These are phyloP conservation scores for Belonocnema kinseyi DNA, from an alignment of 1,140 invertebrate species.

Conservation along the genomic window DNA sequence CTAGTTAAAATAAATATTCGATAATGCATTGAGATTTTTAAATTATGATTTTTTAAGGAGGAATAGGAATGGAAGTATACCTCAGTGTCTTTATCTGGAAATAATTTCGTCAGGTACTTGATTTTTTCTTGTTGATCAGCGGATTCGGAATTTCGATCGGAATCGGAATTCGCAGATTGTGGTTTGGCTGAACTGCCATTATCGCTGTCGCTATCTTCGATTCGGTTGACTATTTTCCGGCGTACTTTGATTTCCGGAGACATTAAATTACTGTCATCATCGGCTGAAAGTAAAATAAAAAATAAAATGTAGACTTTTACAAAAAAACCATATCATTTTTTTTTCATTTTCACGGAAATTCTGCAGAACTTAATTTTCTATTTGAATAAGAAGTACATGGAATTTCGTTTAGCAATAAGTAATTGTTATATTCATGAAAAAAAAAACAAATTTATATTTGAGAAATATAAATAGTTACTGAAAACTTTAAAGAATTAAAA, in stretches of 20 bases:
- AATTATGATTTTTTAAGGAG: neutral
- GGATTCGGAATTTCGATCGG: constrained; percentile 50
- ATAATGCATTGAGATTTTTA: constrained; percentile 1
- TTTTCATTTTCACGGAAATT: neutral
- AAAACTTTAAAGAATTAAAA: neutral
- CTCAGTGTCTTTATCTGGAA: constrained; percentile 56
- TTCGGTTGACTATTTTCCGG: constrained; percentile 66
- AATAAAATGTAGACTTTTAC: neutral
- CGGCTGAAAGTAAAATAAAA: constrained; percentile 40
- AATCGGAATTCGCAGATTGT: constrained; percentile 42
- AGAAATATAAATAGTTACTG: neutral
- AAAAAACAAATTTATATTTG: no score
- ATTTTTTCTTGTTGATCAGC: constrained; percentile 64
- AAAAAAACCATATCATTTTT: neutral
- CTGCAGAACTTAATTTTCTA: neutral
- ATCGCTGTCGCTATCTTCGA: constrained; percentile 71
- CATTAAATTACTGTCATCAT: constrained; percentile 60
- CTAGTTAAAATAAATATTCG: constrained; percentile 20
- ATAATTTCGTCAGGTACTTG: constrained; percentile 60
- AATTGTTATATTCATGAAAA: no score
- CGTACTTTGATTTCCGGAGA: constrained; percentile 58
- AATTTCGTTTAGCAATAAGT: no score
- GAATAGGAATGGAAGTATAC: constrained; percentile 41
- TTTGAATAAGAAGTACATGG: neutral
- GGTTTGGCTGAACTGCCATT: constrained; percentile 55